Base-by-base conservation (phyloP, 2,888 invertebrate species). In the Peribatodes rhomboidaria region DNA sequence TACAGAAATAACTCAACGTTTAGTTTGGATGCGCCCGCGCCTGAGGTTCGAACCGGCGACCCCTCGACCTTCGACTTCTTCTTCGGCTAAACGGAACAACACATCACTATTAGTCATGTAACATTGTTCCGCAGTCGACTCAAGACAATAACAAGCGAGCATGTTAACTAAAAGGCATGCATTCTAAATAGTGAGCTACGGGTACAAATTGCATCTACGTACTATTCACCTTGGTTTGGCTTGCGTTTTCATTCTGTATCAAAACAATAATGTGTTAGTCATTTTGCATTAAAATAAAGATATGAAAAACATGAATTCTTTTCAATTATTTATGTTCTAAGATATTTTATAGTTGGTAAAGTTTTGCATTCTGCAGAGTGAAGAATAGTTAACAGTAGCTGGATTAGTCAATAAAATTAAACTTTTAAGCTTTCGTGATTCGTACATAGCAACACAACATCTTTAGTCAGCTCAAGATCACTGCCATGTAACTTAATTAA, bases 1-100 rank as follows among this genome's bases (percentile, higher is more conserved):
- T 77, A 79, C 73, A 75, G 70, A 79, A 81, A 77, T 82, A 83
- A 90, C 91, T 91, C 90, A 91, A 92, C 92, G 84, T 88, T 86
- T 87, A 83, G 73, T 78, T 84, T 88, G 75, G 90, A 86, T 70
- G 86, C 72, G 75, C 85, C 86, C 72, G 83, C 82, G 75, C 75
- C 78, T 79, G 80, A 79, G 76, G 72, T 72, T 76, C 79, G 86
- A 79, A 80, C 75, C 69, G 81, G 70, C 60, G 84, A 70, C 71
- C 76, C 80, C 72, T 88, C 90, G 76, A 84, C 70, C 84, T 89
- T 91, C 72, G 76, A 76, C 82, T 90, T 92, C 90, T 92, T 92
- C 89, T 85, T 90, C 53, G 85, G 91, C 92, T 92, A 87, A 75
- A 81, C 80, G 82, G 76, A 80, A 86, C 78, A 83, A 70, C 77